phyloP scores from a whole-genome alignment of 2,113 vertebrate genomes.

The Lycocorax pyrrhopterus region DNA sequence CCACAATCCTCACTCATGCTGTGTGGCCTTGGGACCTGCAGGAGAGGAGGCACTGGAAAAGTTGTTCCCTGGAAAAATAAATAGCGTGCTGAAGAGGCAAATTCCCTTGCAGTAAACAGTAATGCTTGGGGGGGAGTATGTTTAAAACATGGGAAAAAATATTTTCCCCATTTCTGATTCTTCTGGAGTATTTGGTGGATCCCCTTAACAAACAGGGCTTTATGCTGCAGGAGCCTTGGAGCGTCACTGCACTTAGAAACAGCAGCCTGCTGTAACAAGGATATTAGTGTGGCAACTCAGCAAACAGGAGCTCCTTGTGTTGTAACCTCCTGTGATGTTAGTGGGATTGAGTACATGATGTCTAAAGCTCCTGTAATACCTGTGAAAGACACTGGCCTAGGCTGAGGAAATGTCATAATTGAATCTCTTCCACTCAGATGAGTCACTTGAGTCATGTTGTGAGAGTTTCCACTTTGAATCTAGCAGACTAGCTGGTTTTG shows the following conservation, averaged over 20 bases:
- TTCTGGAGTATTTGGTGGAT: background rate
- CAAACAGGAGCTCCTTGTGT: slow-evolving; percentile 63
- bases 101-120: background rate
- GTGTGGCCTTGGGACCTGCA: slow-evolving; percentile 8
- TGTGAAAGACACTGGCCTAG: background rate
- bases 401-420: slow-evolving; percentile 23
- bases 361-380: slow-evolving; percentile 42
- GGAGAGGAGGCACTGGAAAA: background rate
- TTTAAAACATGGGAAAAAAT: background rate
- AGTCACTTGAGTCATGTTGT: slow-evolving; percentile 20
- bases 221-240: background rate
- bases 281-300: slow-evolving; percentile 20
- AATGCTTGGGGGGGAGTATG: background rate
- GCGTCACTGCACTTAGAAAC: background rate
- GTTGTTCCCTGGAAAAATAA: background rate
- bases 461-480: slow-evolving; percentile 29
- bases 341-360: slow-evolving; percentile 25
- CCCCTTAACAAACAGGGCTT: slow-evolving; percentile 31
- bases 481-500: slow-evolving; percentile 21
- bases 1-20: background rate
- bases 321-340: slow-evolving; percentile 43
- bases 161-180: background rate
- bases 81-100: background rate
- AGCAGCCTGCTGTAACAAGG: slow-evolving; percentile 25
- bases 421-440: slow-evolving; percentile 15